Percentiles rank a stretch among this genome's conserved stretches.
These are phyloP conservation scores for Coccyzus lansbergi DNA, from an alignment of 2,797 vertebrate genomes.

Conservation along the genomic window DNA sequence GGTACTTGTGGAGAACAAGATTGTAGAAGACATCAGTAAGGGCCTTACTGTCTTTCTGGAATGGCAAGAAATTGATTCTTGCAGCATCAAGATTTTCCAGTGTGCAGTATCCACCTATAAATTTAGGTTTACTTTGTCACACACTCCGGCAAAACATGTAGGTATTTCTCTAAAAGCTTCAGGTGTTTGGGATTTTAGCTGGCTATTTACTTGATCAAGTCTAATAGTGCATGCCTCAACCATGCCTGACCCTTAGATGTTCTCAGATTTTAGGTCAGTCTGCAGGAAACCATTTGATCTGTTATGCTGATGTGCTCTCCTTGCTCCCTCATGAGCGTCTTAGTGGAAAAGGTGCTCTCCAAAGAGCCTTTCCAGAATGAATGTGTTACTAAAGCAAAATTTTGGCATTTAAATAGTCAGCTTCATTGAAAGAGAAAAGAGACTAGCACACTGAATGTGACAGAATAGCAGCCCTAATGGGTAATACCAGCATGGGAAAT, in stretches of 20 bases:
- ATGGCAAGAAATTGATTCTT: background rate
- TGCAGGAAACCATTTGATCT: background rate
- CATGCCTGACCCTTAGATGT: background rate
- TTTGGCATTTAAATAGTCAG: background rate
- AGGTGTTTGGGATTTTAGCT: background rate
- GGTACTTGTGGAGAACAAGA: background rate
- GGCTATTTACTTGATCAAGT: background rate
- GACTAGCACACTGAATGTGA: background rate
- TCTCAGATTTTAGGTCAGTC: background rate
- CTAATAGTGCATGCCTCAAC: background rate
- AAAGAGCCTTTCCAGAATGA: constrained; percentile 19
- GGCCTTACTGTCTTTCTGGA: background rate
- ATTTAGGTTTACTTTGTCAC: background rate
- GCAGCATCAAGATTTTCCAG: background rate
- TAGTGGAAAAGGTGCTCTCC: background rate
- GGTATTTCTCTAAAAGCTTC: background rate
- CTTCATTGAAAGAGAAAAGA: background rate
- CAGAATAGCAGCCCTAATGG: constrained; percentile 3
- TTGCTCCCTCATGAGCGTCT: background rate
- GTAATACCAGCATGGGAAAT: background rate
- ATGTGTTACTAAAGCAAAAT: background rate
- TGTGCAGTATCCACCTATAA: background rate
- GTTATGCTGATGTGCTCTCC: background rate
- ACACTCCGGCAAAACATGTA: background rate
- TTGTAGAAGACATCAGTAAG: background rate